Evolutionary conservation across 2,888 invertebrate species (phyloP), one percentile per base, ranked within the genome.

Genomic region (Chelonus formosanus): DNA sequence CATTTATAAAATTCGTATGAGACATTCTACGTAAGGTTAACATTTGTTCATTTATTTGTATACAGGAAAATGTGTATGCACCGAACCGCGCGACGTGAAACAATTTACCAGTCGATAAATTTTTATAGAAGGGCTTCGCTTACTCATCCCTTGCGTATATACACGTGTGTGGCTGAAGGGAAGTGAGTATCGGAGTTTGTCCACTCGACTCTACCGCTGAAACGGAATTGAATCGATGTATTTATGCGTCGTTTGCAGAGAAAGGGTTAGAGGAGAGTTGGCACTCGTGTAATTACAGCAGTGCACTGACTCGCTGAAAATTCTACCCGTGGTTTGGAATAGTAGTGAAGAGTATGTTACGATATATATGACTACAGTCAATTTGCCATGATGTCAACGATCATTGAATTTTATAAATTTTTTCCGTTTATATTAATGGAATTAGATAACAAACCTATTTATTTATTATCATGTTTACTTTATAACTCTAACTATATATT

Each of bases 41-140:
- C 52, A 44, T 68, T 69, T 73, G 71, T 74, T 73, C 71, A 73
- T 75, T 66, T 72, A 74, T 74, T 74, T 74, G 72, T 70, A 70
- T 67, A 71, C 67, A 67, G 65, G 67, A 68, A 63, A 65, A 58
- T 69, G 69, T 68, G 73, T 75, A 79, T 76, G 77, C 76, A 76
- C 70, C 73, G 75, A 69, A 77, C 74, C 74, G 76, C 75, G 75
- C 75, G 76, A 78, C 80, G 81, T 81, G 80, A 84, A 84, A 84
- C 84, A 84, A 84, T 84, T 84, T 84, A 77, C 84, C 84, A 84
- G 83, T 83, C 84, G 84, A 84, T 84, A 84, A 84, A 84, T 84
- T 84, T 84, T 84, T 84, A 80, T 80, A 80, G 79, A 80, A 80
- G 71, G 72, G 71, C 68, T 67, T 55, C 59, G 62, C 68, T 68